These are phyloP conservation scores for Cosmia pyralina DNA, from an alignment of 2,888 invertebrate species.

Conservation along the genomic window DNA sequence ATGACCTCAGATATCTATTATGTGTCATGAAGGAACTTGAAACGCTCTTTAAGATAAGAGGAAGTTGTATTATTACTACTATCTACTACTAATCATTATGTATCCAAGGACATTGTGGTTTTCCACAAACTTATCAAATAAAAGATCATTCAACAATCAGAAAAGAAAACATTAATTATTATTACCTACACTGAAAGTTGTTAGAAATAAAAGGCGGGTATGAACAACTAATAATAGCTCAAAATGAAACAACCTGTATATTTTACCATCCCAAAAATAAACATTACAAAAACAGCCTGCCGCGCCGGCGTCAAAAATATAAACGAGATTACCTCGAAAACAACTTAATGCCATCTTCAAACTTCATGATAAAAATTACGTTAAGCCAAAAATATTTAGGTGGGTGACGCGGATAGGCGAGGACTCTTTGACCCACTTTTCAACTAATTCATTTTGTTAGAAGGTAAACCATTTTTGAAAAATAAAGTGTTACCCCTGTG, in stretches of 20 bases:
- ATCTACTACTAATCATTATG: background rate
- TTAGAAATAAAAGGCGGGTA: background rate
- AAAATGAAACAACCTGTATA: slow-evolving; percentile 17
- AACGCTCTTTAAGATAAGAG: too few relatives aligned
- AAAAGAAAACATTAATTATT: background rate
- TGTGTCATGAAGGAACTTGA: too few relatives aligned
- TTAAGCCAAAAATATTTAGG: slow-evolving; percentile 69
- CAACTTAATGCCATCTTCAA: slow-evolving; percentile 65
- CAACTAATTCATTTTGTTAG: slow-evolving; percentile 80
- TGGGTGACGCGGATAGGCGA: slow-evolving; percentile 55
- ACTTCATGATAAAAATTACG: slow-evolving; percentile 70
- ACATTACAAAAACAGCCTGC: slow-evolving; percentile 44
- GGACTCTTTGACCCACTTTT: slow-evolving; percentile 80
- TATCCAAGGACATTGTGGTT: background rate
- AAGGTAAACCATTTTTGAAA: slow-evolving; percentile 70
- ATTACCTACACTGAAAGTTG: background rate
- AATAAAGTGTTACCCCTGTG: slow-evolving; percentile 70
- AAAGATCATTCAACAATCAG: background rate
- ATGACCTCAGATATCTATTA: too few relatives aligned
- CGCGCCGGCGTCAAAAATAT: slow-evolving; percentile 50
- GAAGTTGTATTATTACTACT: too few relatives aligned
- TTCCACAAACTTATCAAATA: background rate
- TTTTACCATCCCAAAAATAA: slow-evolving; percentile 35
- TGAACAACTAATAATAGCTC: background rate
- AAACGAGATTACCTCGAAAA: slow-evolving; percentile 64